Conservation (phyloP, 2,888 invertebrate genomes). For the Automeris io region DNA sequence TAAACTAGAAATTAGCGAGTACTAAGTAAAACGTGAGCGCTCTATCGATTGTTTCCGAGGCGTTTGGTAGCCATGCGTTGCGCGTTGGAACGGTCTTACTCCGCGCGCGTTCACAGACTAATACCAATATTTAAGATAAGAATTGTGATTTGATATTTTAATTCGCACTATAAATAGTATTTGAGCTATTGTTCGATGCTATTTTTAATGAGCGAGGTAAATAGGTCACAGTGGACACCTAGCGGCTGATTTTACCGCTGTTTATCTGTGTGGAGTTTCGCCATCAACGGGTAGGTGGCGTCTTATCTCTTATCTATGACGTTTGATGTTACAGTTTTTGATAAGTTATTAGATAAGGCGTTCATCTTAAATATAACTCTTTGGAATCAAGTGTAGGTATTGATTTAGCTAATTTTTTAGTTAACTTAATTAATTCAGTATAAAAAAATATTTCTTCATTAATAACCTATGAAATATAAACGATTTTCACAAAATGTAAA, state of each 20-base stretch:
- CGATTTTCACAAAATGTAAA: no score
- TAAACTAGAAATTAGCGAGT: constrained; percentile 62
- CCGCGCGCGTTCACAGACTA: constrained; percentile 15
- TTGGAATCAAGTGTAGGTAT: no score
- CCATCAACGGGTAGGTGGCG: constrained; percentile 5
- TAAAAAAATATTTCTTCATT: no score
- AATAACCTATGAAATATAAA: no score
- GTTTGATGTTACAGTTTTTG: background rate
- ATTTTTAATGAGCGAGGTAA: constrained; percentile 70
- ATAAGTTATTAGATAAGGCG: background rate
- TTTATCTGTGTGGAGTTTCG: constrained; percentile 3
- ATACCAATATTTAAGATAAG: constrained; percentile 8
- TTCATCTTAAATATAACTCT: no score
- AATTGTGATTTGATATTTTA: constrained; percentile 30
- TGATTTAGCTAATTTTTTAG: no score
- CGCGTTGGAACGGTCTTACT: constrained; percentile 30
- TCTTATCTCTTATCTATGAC: constrained; percentile 5
- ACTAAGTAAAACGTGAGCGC: constrained; percentile 43
- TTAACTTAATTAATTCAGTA: no score
- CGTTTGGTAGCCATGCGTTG: constrained; percentile 32
- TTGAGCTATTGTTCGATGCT: constrained; percentile 72
- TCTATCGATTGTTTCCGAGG: constrained; percentile 19
- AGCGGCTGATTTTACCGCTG: constrained; percentile 12
- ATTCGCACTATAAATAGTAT: constrained; percentile 72
- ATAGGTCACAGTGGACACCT: constrained; percentile 63